These are phyloP conservation scores for Mesembrinibis cayennensis DNA, from an alignment of 2,113 vertebrate species.

Conservation along the genomic window DNA sequence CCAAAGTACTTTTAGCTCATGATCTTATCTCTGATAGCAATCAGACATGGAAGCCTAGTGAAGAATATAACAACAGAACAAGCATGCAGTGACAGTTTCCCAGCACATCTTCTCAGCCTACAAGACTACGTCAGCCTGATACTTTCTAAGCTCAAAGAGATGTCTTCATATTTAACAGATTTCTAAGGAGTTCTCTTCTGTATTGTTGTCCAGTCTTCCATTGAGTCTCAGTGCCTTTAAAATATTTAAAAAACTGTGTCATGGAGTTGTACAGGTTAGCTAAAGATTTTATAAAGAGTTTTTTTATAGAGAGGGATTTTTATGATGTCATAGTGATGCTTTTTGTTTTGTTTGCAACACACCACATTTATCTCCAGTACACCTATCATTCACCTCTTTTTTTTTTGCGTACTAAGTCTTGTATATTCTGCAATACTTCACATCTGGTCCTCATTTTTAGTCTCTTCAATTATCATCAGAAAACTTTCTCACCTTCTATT, in stretches of 20 bases:
- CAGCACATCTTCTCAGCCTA: not conserved
- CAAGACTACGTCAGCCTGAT: not conserved
- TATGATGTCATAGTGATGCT: not conserved
- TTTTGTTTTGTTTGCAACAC: not conserved
- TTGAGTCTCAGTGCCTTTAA: not conserved
- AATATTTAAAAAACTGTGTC: not conserved
- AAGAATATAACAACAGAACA: not conserved
- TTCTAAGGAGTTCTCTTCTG: not conserved
- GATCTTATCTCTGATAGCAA: not conserved
- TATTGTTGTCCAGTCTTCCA: rapidly evolving
- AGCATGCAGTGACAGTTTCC: not conserved
- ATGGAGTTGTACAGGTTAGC: not conserved
- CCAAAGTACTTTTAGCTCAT: not conserved
- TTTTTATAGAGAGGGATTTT: not conserved
- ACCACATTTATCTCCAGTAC: not conserved
- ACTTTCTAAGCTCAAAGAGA: not conserved
- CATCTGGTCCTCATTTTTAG: not conserved
- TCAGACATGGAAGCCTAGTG: not conserved
- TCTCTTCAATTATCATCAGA: not conserved
- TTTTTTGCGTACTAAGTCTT: not conserved
- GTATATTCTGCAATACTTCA: not conserved
- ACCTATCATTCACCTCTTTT: not conserved
- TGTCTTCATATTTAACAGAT: not conserved
- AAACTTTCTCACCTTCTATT: not conserved
- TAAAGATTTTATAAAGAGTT: not conserved